Evolutionary conservation across 2,888 invertebrate species (phyloP), one percentile per base, ranked within the genome.

Genomic region (Acrocera orbiculus): DNA sequence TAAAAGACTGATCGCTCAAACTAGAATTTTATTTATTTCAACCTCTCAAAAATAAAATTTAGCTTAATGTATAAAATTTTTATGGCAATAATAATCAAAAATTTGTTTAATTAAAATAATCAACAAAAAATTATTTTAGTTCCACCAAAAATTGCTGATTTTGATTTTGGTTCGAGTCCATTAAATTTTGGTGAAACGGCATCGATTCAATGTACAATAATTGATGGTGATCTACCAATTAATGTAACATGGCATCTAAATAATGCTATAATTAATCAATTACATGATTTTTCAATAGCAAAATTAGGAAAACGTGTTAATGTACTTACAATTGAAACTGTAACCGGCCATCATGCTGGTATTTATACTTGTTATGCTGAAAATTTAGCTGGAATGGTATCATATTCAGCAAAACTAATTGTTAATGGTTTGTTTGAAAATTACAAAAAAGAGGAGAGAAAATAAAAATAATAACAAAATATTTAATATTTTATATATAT

Each of bases 351-450:
- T 39, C 70, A 71, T 49, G 66, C 67, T 27, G 79, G 79, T 29
- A 64, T 69, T 43, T 80, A 76, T 55, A 76, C 75, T 40, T 81
- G 80, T 55, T 66, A 67, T 42, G 79, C 69, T 19, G 60, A 61
- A 49, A 80, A 80, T 56, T 58, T 59, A 41, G 76, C 73, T 29
- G 77, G 74, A 34, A 20, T 51, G 2, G 53, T 67, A 31, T 65
- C 65, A 23, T 66, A 69, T 49, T 64, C 68, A 35, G 69, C 73
- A 44, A 59, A 65, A 53, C 54, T 71, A 49, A 59, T 70, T 53
- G 65, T 74, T 50, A 68, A 70, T 65, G 66, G 73, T 58, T 54
- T 48, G 50, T 43, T 25, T 5, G 2, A 19, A 19, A 19, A 19
- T 19, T 33, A 44, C 37, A 30, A 37, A n/a, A n/a, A n/a, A n/a